A percentile compares a stretch with the other conserved stretches of the same genome.
Evolutionary conservation across 2,888 invertebrate species (phyloP).

Genomic region (Tachystola acroxantha): DNA sequence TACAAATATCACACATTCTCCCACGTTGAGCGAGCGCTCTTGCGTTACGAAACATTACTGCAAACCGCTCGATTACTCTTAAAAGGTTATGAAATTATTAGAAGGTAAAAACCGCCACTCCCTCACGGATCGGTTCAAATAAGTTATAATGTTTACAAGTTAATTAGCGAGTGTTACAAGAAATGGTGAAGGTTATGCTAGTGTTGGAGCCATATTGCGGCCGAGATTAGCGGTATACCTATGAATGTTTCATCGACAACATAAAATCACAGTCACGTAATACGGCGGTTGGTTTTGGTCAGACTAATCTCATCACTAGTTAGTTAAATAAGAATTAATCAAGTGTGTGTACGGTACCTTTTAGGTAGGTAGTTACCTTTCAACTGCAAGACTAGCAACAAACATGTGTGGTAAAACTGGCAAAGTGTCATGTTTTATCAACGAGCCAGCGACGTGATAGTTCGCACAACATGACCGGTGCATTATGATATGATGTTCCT

Average conservation of each 20-base stretch:
- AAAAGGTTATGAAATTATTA: slow-evolving; percentile 32
- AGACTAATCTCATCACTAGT: too few relatives aligned
- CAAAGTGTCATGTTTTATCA: slow-evolving; percentile 19
- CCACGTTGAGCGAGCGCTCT: slow-evolving; percentile 18
- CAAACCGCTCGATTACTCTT: slow-evolving; percentile 19
- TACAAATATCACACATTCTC: slow-evolving; percentile 16
- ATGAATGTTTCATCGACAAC: too few relatives aligned
- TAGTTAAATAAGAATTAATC: too few relatives aligned
- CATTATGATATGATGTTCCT: slow-evolving; percentile 15
- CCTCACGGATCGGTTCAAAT: slow-evolving; percentile 17
- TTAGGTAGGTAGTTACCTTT: background rate
- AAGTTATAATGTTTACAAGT: slow-evolving; percentile 21
- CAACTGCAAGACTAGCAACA: too few relatives aligned
- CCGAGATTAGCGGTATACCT: too few relatives aligned
- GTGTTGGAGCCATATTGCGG: background rate
- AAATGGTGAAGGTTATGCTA: slow-evolving; percentile 13
- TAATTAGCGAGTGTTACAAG: slow-evolving; percentile 42
- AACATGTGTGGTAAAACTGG: too few relatives aligned
- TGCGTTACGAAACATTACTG: slow-evolving; percentile 22
- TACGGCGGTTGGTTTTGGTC: too few relatives aligned
- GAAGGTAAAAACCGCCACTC: slow-evolving; percentile 31
- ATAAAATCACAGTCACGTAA: too few relatives aligned
- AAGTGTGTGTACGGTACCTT: too few relatives aligned
- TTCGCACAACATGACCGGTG: slow-evolving; percentile 34
- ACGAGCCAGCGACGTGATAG: slow-evolving; percentile 27